phyloP scores from a whole-genome alignment of 2,888 invertebrate species.

The Apoderus coryli region DNA sequence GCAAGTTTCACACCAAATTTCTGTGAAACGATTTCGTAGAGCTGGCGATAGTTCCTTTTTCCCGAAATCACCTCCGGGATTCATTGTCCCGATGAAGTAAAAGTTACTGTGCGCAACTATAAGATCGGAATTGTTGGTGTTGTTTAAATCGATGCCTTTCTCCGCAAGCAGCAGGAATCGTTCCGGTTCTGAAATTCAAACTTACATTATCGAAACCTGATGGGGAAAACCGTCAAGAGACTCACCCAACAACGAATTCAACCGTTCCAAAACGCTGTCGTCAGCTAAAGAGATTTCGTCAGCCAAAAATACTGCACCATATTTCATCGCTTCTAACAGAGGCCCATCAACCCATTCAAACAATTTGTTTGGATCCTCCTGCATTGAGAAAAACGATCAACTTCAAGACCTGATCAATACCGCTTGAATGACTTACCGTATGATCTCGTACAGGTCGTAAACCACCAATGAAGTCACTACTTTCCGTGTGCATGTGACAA shows the following conservation, averaged over 20 bases:
- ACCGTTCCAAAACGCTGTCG: constrained; percentile 91
- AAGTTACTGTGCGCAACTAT: constrained; percentile 59
- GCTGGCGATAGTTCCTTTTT: constrained; percentile 99
- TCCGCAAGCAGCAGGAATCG: constrained; percentile 82
- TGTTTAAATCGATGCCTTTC: constrained; percentile 54
- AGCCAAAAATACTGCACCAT: constrained; percentile 79
- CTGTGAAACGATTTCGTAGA: constrained; percentile 91
- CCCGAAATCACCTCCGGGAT: constrained; percentile 98
- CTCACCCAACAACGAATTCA: constrained; percentile 78
- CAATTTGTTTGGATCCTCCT: constrained; percentile 36
- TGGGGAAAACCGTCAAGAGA: constrained; percentile 4
- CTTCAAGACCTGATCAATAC: background rate
- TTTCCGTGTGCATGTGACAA: constrained; percentile 98
- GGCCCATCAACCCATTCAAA: constrained; percentile 99
- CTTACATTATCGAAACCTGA: background rate
- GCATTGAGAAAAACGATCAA: background rate
- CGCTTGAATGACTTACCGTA: constrained; percentile 22
- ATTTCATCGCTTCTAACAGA: constrained; percentile 76
- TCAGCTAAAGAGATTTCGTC: constrained; percentile 99
- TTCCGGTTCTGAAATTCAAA: constrained; percentile 57
- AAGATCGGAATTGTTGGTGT: constrained; percentile 36
- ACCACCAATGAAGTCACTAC: constrained; percentile 93
- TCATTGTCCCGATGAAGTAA: constrained; percentile 95
- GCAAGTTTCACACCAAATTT: constrained; percentile 91
- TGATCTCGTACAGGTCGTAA: constrained; percentile 69